phyloP scores from a whole-genome alignment of 1,140 invertebrate genomes.

The Lethrus apterus region DNA sequence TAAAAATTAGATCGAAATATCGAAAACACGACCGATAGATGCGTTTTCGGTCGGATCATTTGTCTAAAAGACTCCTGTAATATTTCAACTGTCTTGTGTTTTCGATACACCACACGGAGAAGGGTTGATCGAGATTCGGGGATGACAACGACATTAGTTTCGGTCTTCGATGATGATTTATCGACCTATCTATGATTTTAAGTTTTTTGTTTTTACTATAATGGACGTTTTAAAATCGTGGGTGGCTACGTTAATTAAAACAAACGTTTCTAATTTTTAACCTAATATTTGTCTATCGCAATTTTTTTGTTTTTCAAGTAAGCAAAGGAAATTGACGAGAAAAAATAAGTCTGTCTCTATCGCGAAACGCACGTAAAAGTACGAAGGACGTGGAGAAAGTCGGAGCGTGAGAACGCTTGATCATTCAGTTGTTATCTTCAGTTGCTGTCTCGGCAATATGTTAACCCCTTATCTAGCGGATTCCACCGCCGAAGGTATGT shows the following conservation, averaged over 20 bases:
- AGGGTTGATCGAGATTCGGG: slow-evolving; percentile 28
- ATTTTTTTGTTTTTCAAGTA: background rate
- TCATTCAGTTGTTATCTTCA: slow-evolving; percentile 32
- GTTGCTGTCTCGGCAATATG: slow-evolving; percentile 32
- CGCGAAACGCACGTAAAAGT: no score
- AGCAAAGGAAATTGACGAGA: no score
- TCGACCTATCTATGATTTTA: background rate
- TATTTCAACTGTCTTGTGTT: slow-evolving; percentile 26
- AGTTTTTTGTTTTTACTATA: background rate
- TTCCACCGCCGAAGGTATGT: slow-evolving; percentile 36
- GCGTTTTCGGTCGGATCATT: slow-evolving; percentile 27
- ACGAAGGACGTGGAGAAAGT: slow-evolving; percentile 25
- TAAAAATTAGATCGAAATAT: slow-evolving; percentile 17
- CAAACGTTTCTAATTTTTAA: no score
- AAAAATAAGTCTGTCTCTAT: no score
- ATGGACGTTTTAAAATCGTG: no score
- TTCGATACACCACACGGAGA: slow-evolving; percentile 20
- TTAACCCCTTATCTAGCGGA: slow-evolving; percentile 36
- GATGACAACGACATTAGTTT: slow-evolving; percentile 25
- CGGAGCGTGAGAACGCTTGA: slow-evolving; percentile 36
- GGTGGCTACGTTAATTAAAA: no score
- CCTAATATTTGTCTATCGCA: no score
- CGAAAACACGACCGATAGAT: slow-evolving; percentile 20
- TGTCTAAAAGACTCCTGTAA: slow-evolving; percentile 21
- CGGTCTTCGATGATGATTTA: slow-evolving; percentile 13